A percentile compares a stretch with the other conserved stretches of the same genome.
phyloP scores from a whole-genome alignment of 1,140 invertebrate genomes.

The Neuroterus valhalla region DNA sequence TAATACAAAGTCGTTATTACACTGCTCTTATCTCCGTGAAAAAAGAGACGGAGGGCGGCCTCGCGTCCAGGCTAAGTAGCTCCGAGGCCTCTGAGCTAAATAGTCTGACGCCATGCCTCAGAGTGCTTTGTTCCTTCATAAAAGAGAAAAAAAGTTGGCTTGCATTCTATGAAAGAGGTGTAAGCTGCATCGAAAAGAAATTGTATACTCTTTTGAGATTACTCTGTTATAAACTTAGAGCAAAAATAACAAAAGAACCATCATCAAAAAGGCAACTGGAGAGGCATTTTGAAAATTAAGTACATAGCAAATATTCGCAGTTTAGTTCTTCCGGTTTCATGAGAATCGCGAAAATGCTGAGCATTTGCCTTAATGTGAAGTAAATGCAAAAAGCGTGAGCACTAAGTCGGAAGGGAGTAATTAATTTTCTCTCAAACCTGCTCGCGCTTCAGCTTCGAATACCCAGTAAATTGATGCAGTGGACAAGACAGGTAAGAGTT shows the following conservation, averaged over 20 bases:
- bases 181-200: no score
- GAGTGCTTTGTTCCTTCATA: constrained; percentile 5
- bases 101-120: constrained; percentile 11
- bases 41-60: constrained; percentile 53
- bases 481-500: constrained; percentile 24
- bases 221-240: no score
- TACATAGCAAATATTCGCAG: background rate
- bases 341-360: constrained; percentile 3
- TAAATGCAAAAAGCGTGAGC: constrained; percentile 14
- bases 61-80: constrained; percentile 27
- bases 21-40: constrained; percentile 57
- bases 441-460: constrained; percentile 4
- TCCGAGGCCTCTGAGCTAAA: constrained; percentile 48
- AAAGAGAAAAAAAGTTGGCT: no score
- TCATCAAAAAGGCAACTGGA: background rate
- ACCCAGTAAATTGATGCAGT: constrained; percentile 15
- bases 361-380: constrained; percentile 16
- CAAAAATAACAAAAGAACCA: background rate
- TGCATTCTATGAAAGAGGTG: no score
- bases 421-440: constrained; percentile 23
- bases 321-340: constrained; percentile 20
- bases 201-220: no score
- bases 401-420: background rate
- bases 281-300: constrained; percentile 6
- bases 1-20: constrained; percentile 60